Conservation (phyloP, 2,888 invertebrate species). For the Hydroisotoma schaefferi region DNA sequence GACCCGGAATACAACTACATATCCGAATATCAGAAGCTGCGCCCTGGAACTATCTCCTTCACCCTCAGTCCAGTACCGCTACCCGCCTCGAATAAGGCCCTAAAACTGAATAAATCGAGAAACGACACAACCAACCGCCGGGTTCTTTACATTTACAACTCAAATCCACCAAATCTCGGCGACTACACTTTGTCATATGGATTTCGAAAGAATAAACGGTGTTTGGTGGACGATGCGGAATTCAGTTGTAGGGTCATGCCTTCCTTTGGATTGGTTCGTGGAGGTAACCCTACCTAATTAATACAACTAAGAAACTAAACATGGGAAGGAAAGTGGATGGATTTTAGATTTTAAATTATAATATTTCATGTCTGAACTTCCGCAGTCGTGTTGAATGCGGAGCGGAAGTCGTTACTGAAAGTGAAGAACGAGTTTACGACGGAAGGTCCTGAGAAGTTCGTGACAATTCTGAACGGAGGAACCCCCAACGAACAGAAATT, state of each 20-base stretch:
- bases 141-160: slow-evolving; percentile 8
- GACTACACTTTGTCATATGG: slow-evolving; percentile 20
- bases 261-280: slow-evolving; percentile 6
- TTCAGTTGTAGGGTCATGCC: slow-evolving; percentile 10
- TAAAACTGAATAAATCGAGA: background rate
- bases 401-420: slow-evolving; percentile 7
- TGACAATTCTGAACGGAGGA: slow-evolving; percentile 21
- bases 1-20: background rate
- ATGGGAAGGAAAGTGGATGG: background rate
- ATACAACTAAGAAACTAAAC: background rate
- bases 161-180: background rate
- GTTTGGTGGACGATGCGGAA: slow-evolving; percentile 8
- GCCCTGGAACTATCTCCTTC: background rate
- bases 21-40: background rate
- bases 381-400: slow-evolving; percentile 18
- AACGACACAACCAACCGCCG: too few relatives aligned
- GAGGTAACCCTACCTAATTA: background rate
- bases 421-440: slow-evolving; percentile 18
- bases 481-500: slow-evolving; percentile 20
- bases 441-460: slow-evolving; percentile 17
- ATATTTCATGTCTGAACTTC: background rate
- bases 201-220: slow-evolving; percentile 23
- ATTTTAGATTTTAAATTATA: background rate
- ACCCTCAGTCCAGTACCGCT: background rate
- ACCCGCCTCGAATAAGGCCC: background rate